These are phyloP conservation scores for Paradoxurus hermaphroditus DNA, from an alignment of 2,113 vertebrate species.

Conservation along the genomic window DNA sequence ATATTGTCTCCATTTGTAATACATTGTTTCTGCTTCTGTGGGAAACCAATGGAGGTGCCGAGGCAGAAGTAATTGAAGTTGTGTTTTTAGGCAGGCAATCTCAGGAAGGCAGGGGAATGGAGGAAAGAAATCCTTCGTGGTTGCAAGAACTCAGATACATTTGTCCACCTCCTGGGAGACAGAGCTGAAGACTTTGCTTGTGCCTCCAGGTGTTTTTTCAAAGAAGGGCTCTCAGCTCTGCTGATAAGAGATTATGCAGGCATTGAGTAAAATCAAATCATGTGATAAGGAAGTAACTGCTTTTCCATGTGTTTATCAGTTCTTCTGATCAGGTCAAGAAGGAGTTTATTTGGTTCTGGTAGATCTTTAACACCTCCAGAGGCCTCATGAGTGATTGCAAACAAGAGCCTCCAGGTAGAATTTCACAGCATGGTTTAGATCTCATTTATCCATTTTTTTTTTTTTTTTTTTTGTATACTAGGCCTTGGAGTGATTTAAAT, in stretches of 20 bases:
- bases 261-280: not conserved
- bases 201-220: not conserved
- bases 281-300: not conserved
- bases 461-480: not conserved
- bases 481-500: not conserved
- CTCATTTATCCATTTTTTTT: not conserved
- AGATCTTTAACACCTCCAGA: not conserved
- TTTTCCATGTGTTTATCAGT: not conserved
- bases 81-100: not conserved
- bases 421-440: not conserved
- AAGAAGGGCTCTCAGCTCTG: not conserved
- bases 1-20: not conserved
- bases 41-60: not conserved
- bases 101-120: not conserved
- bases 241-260: not conserved
- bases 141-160: not conserved
- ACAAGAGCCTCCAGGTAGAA: not conserved
- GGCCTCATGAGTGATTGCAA: not conserved
- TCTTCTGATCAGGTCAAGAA: not conserved
- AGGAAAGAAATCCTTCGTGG: not conserved
- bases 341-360: not conserved
- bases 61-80: not conserved
- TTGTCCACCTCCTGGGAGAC: not conserved
- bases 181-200: not conserved
- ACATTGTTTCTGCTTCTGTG: not conserved